These are phyloP conservation scores for Poecilia picta DNA, from an alignment of 2,797 vertebrate species.

Conservation along the genomic window DNA sequence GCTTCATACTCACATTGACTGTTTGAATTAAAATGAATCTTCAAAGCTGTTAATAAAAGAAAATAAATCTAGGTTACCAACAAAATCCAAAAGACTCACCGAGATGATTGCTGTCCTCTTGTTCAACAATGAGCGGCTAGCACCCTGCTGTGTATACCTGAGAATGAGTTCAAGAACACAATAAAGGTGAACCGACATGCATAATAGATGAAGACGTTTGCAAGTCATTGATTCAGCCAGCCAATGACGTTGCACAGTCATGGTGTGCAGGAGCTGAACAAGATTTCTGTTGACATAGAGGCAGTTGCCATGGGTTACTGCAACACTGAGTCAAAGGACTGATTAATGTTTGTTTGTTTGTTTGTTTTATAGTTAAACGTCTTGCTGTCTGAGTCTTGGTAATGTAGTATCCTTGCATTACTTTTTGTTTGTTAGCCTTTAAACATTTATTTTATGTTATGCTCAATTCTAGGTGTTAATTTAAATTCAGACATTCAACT, in stretches of 20 bases:
- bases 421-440: neutral
- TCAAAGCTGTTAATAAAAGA: neutral
- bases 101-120: conserved; percentile 9
- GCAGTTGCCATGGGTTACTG: conserved; percentile 76
- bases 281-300: conserved; percentile 78
- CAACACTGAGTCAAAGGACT: conserved; percentile 41
- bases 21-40: neutral
- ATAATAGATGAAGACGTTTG: conserved; percentile 77
- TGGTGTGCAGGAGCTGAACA: conserved; percentile 54
- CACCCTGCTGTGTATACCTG: conserved; percentile 66
- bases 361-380: neutral
- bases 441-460: neutral
- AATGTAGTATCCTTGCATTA: neutral
- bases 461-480: neutral
- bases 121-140: conserved; percentile 9
- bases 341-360: conserved; percentile 39
- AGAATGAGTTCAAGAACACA: conserved; percentile 71
- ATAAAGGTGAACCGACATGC: conserved; percentile 72
- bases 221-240: conserved; percentile 68
- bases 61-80: neutral
- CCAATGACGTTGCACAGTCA: conserved; percentile 65
- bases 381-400: neutral
- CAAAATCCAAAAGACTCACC: conserved; percentile 44
- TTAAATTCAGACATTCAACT: neutral
- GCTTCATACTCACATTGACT: neutral